A percentile compares a stretch with the other conserved stretches of the same genome.
Evolutionary conservation across 2,888 invertebrate species (phyloP).

Genomic region (Catocala sponsa): DNA sequence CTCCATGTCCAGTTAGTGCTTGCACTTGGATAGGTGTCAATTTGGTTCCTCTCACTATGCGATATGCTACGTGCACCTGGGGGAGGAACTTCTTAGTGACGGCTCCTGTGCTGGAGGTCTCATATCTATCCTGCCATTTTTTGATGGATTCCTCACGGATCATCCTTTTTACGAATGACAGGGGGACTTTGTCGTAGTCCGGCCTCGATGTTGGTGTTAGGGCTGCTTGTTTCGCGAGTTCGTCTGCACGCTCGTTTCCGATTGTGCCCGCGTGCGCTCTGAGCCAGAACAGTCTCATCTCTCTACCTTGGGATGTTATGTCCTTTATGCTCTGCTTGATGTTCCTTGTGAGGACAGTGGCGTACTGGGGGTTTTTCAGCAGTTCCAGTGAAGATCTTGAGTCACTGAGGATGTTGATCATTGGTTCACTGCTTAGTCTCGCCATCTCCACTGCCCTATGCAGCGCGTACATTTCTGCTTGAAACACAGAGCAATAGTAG

Average conservation of each 20-base stretch:
- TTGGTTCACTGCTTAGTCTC: neutral
- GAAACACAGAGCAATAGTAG: constrained; percentile 16
- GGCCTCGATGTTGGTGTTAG: neutral
- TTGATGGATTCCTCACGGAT: constrained; percentile 12
- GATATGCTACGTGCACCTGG: constrained; percentile 4
- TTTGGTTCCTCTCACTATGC: constrained; percentile 2
- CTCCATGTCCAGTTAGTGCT: constrained; percentile 20
- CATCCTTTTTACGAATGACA: constrained; percentile 14
- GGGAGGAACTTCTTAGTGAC: constrained; percentile 17
- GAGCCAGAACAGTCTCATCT: constrained; percentile 20
- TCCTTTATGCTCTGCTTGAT: constrained; percentile 1
- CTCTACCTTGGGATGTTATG: neutral
- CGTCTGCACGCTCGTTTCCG: constrained; percentile 22
- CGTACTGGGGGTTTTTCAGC: neutral
- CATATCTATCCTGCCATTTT: constrained; percentile 19
- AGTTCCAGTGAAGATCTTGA: constrained; percentile 24
- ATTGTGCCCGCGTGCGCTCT: constrained; percentile 17
- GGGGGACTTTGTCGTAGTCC: constrained; percentile 9
- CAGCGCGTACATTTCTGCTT: constrained; percentile 21
- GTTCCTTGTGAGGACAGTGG: constrained; percentile 1
- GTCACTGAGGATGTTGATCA: constrained; percentile 14
- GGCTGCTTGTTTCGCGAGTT: constrained; percentile 15
- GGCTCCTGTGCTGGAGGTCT: constrained; percentile 10
- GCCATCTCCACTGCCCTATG: constrained; percentile 3
- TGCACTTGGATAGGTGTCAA: constrained; percentile 9